Conservation (phyloP, 2,113 vertebrate species). For the Vicugna pacos region DNA sequence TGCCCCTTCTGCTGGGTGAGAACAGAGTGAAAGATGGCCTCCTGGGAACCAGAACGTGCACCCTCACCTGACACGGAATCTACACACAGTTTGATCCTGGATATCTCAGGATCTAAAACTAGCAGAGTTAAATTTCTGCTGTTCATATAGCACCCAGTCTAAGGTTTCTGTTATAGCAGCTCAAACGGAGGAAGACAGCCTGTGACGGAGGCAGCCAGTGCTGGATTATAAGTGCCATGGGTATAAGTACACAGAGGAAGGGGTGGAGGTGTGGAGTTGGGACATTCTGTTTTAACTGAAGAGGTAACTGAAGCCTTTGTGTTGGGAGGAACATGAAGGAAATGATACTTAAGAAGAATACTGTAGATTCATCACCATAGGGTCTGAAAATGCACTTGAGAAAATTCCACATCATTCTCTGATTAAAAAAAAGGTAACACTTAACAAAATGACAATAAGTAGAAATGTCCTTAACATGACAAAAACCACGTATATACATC, state of each 20-base stretch:
- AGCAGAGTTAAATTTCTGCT: background rate
- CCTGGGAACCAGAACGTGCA: background rate
- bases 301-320: background rate
- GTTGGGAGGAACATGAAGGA: background rate
- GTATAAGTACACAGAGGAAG: background rate
- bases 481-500: background rate
- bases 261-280: background rate
- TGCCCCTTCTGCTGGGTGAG: background rate
- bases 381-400: background rate
- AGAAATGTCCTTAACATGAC: background rate
- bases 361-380: background rate
- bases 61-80: background rate
- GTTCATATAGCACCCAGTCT: background rate
- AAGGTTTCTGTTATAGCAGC: background rate
- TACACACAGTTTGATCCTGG: background rate
- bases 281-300: background rate
- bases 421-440: constrained; percentile 2
- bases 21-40: background rate
- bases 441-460: background rate
- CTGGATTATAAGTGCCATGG: background rate
- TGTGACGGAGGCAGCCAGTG: background rate
- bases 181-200: background rate
- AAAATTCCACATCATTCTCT: constrained; percentile 39
- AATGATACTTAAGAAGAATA: constrained; percentile 10
- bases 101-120: background rate